Conservation (phyloP, 2,888 invertebrate genomes). For the Heliconius charithonia region DNA sequence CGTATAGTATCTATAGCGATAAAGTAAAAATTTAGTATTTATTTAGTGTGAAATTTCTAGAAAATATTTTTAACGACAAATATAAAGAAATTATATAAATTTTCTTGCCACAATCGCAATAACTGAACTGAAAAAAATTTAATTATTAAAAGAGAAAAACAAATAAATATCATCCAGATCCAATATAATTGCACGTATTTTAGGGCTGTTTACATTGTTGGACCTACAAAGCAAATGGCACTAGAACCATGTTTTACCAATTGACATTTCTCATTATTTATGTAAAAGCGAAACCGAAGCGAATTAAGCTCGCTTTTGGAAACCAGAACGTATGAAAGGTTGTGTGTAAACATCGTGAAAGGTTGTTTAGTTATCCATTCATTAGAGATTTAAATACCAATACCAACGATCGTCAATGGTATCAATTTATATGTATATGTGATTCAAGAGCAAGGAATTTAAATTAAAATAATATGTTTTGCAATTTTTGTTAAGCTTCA, state of each 20-base stretch:
- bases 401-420: conserved; percentile 57
- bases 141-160: background rate
- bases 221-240: conserved; percentile 32
- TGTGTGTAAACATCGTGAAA: conserved; percentile 72
- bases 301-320: conserved; percentile 39
- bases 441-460: too few species aligned
- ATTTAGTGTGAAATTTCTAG: background rate
- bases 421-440: conserved; percentile 51
- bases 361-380: conserved; percentile 77
- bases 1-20: too few species aligned
- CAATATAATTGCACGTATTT: background rate
- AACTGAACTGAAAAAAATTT: too few species aligned
- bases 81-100: background rate
- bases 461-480: too few species aligned
- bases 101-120: background rate
- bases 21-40: background rate
- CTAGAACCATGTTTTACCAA: conserved; percentile 41
- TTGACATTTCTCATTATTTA: conserved; percentile 45
- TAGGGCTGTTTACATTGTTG: conserved; percentile 28
- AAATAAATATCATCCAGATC: background rate
- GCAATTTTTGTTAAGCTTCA: too few species aligned
- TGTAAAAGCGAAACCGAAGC: conserved; percentile 37
- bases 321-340: conserved; percentile 50
- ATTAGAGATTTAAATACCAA: conserved; percentile 78
- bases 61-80: background rate